phyloP scores from a whole-genome alignment of 2,797 vertebrate genomes.

The Phaenicophaeus curvirostris region DNA sequence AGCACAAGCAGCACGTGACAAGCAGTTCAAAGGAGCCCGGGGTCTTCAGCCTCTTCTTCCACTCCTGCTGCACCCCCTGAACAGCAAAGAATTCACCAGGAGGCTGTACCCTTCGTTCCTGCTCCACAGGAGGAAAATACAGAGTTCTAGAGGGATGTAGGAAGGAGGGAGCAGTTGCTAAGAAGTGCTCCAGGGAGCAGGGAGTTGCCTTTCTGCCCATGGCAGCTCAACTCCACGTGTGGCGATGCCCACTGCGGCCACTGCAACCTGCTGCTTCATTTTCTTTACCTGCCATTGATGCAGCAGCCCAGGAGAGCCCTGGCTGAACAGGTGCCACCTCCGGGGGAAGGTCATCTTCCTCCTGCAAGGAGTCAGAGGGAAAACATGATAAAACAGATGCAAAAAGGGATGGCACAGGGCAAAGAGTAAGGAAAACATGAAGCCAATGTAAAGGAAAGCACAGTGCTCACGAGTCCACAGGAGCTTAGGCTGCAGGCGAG shows the following conservation, averaged over 20 bases:
- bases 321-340: not conserved
- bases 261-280: not conserved
- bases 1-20: not conserved
- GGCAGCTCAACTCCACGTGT: accelerated
- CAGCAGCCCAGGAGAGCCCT: not conserved
- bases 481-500: not conserved
- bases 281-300: conserved; percentile 54
- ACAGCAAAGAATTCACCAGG: not conserved
- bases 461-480: accelerated
- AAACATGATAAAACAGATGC: accelerated
- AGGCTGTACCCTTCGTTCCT: not conserved
- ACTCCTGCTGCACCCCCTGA: not conserved
- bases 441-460: not conserved
- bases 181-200: not conserved
- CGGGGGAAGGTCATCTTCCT: not conserved
- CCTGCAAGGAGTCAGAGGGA: conserved; percentile 20
- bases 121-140: not conserved
- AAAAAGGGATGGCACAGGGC: not conserved
- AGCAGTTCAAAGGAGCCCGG: not conserved
- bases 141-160: not conserved
- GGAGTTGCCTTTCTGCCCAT: not conserved
- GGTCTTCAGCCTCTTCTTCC: not conserved
- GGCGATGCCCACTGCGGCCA: accelerated
- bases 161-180: not conserved
- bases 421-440: not conserved